Evolutionary conservation across 2,113 vertebrate genomes (phyloP).

Genomic region (Calyptomena viridis): DNA sequence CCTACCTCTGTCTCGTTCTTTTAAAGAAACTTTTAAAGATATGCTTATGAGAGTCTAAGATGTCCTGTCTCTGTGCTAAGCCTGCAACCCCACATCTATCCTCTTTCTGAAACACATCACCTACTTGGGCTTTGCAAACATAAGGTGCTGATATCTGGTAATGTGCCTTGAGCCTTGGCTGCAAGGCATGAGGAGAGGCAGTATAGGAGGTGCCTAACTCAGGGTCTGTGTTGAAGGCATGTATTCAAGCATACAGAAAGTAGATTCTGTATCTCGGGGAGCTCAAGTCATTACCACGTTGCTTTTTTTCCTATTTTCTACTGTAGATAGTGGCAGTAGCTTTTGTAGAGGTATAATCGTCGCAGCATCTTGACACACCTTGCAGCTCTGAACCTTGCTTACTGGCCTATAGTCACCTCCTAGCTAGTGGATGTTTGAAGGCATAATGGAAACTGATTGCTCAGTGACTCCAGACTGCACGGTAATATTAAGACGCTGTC

Average conservation of each 20-base stretch:
- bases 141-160: neutral
- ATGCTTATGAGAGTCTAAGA: neutral
- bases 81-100: neutral
- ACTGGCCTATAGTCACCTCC: neutral
- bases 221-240: neutral
- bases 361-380: neutral
- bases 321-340: neutral
- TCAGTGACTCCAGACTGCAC: neutral
- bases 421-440: neutral
- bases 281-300: neutral
- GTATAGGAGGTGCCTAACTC: neutral
- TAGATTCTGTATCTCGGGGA: neutral
- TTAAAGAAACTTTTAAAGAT: neutral
- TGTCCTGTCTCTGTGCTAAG: neutral
- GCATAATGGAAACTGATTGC: neutral
- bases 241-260: neutral
- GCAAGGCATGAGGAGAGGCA: neutral
- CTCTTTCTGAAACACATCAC: neutral
- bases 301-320: neutral
- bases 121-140: neutral
- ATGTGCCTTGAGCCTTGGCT: neutral
- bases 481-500: neutral
- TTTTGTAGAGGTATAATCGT: neutral
- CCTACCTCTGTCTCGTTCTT: neutral
- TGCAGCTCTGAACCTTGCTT: neutral